Conservation (phyloP, 2,113 vertebrate genomes). For the Oreamnos americanus region DNA sequence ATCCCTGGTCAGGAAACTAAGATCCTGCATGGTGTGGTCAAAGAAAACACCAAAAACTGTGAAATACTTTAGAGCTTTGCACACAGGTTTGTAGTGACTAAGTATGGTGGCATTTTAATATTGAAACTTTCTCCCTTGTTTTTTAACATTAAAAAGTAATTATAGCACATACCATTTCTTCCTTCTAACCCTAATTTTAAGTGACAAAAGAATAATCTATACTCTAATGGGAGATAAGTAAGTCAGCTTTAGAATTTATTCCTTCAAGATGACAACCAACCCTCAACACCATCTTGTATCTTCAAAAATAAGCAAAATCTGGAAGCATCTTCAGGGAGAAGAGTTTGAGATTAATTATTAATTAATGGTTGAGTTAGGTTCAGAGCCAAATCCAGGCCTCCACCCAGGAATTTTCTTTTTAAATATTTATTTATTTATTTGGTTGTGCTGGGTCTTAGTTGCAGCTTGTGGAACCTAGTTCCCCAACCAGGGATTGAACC, state of each 20-base stretch:
- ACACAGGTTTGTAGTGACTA: not conserved
- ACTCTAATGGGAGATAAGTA: not conserved
- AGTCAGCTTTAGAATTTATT: constrained; percentile 5
- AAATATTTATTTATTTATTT: not conserved
- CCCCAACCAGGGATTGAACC: not conserved
- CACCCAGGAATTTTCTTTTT: not conserved
- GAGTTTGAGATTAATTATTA: not conserved
- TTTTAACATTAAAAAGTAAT: constrained; percentile 20
- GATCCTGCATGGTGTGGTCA: not conserved
- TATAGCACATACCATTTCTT: not conserved
- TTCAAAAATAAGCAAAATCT: constrained; percentile 17
- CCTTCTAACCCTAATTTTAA: constrained; percentile 19
- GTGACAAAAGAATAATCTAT: not conserved
- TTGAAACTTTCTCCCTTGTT: not conserved
- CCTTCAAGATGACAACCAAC: not conserved
- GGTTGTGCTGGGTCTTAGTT: not conserved
- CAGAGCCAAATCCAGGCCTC: not conserved
- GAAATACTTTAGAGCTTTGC: not conserved
- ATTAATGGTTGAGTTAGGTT: not conserved
- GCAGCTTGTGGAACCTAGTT: not conserved
- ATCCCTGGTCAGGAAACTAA: not conserved
- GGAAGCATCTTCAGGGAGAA: not conserved
- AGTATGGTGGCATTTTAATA: not conserved
- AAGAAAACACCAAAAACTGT: not conserved
- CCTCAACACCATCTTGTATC: not conserved